Conservation (phyloP, 2,888 invertebrate species). For the Subacronicta megacephala region DNA sequence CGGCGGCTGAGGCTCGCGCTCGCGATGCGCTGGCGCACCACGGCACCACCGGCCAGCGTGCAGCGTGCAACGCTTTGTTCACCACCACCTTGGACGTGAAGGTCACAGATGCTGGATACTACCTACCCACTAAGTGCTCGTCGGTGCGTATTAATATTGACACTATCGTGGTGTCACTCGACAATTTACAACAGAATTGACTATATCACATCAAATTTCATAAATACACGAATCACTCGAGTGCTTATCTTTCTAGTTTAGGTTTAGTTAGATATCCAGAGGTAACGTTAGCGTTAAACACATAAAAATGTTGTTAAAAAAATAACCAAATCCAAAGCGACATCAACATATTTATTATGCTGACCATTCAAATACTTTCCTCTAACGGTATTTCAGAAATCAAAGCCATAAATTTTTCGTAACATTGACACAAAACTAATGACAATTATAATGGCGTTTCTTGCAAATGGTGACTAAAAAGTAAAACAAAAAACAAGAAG, state of each 20-base stretch:
- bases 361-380: background rate
- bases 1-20: constrained; percentile 17
- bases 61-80: too few relatives aligned
- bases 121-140: constrained; percentile 7
- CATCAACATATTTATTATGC: background rate
- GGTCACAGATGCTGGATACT: constrained; percentile 16
- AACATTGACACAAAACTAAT: constrained; percentile 50
- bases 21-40: too few relatives aligned
- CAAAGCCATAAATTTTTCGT: constrained; percentile 24
- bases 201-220: background rate
- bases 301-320: background rate
- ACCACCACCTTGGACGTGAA: constrained; percentile 41
- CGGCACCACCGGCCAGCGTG: constrained; percentile 10
- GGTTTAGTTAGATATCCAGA: too few relatives aligned
- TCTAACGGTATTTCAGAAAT: constrained; percentile 4
- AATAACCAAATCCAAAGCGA: background rate
- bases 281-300: too few relatives aligned
- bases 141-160: background rate
- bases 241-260: too few relatives aligned
- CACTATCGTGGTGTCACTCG: constrained; percentile 4
- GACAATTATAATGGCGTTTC: constrained; percentile 62
- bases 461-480: constrained; percentile 51
- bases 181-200: too few relatives aligned
- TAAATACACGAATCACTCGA: too few relatives aligned
- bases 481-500: constrained; percentile 57